A percentile compares a stretch with the other conserved stretches of the same genome.
phyloP scores from a whole-genome alignment of 1,140 invertebrate genomes.

The Callitettix versicolor region DNA sequence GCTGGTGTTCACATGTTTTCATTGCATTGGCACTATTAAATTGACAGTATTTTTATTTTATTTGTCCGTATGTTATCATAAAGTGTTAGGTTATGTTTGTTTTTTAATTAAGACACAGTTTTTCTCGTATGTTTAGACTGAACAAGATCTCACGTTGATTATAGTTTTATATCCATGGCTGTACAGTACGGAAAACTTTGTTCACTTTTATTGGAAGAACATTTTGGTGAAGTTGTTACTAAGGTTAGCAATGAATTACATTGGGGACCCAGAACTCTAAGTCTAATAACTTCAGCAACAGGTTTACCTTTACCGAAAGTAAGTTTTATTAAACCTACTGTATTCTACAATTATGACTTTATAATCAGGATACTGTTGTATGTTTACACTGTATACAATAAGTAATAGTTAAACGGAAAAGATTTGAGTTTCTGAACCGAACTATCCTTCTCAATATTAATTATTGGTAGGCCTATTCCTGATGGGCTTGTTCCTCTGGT shows the following conservation, averaged over 20 bases:
- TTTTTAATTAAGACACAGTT: no score
- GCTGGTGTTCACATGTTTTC: no score
- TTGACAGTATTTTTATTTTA: no score
- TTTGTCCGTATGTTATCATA: no score
- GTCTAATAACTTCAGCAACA: slow-evolving; percentile 45
- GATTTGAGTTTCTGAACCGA: neutral
- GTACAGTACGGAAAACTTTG: slow-evolving; percentile 50
- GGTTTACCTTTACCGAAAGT: slow-evolving; percentile 32
- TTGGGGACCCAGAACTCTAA: slow-evolving; percentile 48
- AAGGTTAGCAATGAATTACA: slow-evolving; percentile 52
- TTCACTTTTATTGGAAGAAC: slow-evolving; percentile 53
- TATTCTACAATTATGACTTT: neutral
- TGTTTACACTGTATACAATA: neutral
- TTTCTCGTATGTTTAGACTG: no score
- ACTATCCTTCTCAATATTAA: neutral
- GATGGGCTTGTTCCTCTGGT: no score
- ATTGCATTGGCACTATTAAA: no score
- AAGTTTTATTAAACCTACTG: neutral
- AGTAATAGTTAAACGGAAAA: neutral
- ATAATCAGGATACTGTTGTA: neutral
- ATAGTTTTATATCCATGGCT: slow-evolving; percentile 45
- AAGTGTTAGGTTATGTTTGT: no score
- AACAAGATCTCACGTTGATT: no score
- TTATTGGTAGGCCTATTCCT: no score
- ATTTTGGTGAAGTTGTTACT: slow-evolving; percentile 61